These are phyloP conservation scores for Dunckerocampus dactyliophorus DNA, from an alignment of 2,113 vertebrate species.

Conservation along the genomic window DNA sequence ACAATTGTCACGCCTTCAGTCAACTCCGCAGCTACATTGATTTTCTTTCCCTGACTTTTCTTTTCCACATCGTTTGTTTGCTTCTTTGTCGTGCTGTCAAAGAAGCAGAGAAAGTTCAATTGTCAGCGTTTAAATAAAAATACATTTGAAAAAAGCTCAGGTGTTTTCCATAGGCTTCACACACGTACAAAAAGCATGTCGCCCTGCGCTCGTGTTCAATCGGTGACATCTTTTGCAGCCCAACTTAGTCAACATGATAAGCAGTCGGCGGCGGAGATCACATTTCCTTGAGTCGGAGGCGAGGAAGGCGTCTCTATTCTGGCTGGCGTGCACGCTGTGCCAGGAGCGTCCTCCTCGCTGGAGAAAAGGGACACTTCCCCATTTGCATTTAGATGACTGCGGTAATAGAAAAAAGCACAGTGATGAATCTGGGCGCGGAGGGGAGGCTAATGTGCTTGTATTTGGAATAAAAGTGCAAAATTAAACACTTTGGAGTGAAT, in stretches of 20 bases:
- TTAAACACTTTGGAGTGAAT: conserved; percentile 56
- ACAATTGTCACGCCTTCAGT: too few species aligned
- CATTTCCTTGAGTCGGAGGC: conserved; percentile 33
- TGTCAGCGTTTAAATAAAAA: too few species aligned
- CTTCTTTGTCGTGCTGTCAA: too few species aligned
- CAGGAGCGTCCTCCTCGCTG: conserved; percentile 59
- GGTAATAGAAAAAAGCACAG: conserved; percentile 72
- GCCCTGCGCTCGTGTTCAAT: conserved; percentile 16
- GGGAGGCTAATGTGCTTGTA: conserved; percentile 67
- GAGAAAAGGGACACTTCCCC: conserved; percentile 62
- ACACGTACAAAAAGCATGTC: not conserved
- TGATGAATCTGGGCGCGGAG: conserved; percentile 66
- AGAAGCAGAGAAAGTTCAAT: too few species aligned
- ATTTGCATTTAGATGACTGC: conserved; percentile 82
- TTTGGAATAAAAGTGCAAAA: conserved; percentile 62
- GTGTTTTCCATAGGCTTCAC: not conserved
- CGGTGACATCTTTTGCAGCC: conserved; percentile 24
- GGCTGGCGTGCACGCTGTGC: conserved; percentile 51
- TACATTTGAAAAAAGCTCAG: not conserved
- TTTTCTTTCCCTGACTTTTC: too few species aligned
- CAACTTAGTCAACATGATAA: conserved; percentile 51
- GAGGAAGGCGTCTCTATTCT: conserved; percentile 54
- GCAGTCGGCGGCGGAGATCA: conserved; percentile 45
- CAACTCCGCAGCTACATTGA: too few species aligned
- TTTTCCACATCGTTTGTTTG: too few species aligned